Evolutionary conservation across 2,888 invertebrate species (phyloP).

Genomic region (Dichetophora obliterata): DNA sequence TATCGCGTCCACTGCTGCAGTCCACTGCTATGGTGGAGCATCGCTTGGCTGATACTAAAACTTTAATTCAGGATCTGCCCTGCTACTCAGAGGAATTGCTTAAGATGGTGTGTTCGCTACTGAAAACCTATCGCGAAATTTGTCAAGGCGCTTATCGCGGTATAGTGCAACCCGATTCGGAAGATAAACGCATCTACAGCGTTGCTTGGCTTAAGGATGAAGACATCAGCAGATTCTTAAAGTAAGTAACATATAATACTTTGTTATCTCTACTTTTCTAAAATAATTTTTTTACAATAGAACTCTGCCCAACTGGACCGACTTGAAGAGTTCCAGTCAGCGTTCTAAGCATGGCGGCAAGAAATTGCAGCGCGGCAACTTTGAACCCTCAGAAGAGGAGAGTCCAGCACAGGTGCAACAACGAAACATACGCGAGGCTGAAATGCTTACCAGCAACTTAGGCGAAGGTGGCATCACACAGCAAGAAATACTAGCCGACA

Average conservation of each 20-base stretch:
- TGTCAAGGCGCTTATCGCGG: constrained; percentile 81
- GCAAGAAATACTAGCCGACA: constrained; percentile 89
- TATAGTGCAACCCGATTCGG: constrained; percentile 82
- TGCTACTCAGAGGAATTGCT: constrained; percentile 82
- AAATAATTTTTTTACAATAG: constrained; percentile 62
- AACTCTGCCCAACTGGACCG: constrained; percentile 84
- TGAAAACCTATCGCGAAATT: constrained; percentile 80
- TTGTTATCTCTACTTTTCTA: not conserved
- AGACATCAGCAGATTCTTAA: constrained; percentile 92
- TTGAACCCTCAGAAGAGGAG: constrained; percentile 77
- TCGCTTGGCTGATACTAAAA: constrained; percentile 73
- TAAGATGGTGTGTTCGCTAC: constrained; percentile 78
- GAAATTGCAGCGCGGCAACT: constrained; percentile 62
- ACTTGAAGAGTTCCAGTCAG: constrained; percentile 72
- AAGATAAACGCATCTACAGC: constrained; percentile 84
- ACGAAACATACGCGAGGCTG: constrained; percentile 89
- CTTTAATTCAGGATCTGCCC: constrained; percentile 79
- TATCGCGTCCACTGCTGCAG: constrained; percentile 77
- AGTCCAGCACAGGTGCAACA: constrained; percentile 84
- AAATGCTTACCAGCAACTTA: constrained; percentile 91
- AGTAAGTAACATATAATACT: constrained; percentile 71
- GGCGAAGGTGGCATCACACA: constrained; percentile 88
- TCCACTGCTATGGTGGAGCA: constrained; percentile 81
- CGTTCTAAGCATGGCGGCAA: constrained; percentile 56
- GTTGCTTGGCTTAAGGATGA: constrained; percentile 94